These are phyloP conservation scores for Gymnogyps californianus DNA, from an alignment of 2,113 vertebrate genomes.

Conservation along the genomic window DNA sequence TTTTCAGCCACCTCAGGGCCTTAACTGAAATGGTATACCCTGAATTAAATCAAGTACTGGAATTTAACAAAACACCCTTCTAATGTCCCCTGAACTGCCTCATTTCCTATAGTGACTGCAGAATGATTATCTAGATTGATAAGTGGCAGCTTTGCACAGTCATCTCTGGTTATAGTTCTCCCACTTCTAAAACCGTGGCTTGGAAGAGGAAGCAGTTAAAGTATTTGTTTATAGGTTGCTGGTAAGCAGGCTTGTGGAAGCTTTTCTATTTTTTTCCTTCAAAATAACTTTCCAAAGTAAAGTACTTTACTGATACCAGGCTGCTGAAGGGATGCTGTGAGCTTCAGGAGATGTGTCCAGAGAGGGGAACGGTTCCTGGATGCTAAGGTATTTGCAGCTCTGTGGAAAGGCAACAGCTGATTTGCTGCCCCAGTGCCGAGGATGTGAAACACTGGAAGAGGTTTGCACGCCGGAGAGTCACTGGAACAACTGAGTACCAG, in stretches of 20 bases:
- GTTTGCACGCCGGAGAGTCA: accelerated
- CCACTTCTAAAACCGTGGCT: not conserved
- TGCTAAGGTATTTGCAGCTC: not conserved
- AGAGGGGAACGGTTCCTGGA: accelerated
- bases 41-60: not conserved
- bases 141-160: not conserved
- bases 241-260: not conserved
- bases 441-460: not conserved
- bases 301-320: not conserved
- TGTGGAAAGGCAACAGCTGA: not conserved
- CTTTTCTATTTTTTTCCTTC: not conserved
- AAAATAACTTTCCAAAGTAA: not conserved
- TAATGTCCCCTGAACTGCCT: not conserved
- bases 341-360: not conserved
- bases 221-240: not conserved
- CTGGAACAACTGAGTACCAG: not conserved
- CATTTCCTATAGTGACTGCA: not conserved
- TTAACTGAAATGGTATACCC: too few relatives aligned
- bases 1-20: not conserved
- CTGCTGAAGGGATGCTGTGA: not conserved
- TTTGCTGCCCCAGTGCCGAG: accelerated
- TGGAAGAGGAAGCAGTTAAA: not conserved
- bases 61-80: not conserved
- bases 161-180: not conserved
- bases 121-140: not conserved